Evolutionary conservation across 2,797 vertebrate genomes (phyloP).

Genomic region (Podarcis lilfordi): DNA sequence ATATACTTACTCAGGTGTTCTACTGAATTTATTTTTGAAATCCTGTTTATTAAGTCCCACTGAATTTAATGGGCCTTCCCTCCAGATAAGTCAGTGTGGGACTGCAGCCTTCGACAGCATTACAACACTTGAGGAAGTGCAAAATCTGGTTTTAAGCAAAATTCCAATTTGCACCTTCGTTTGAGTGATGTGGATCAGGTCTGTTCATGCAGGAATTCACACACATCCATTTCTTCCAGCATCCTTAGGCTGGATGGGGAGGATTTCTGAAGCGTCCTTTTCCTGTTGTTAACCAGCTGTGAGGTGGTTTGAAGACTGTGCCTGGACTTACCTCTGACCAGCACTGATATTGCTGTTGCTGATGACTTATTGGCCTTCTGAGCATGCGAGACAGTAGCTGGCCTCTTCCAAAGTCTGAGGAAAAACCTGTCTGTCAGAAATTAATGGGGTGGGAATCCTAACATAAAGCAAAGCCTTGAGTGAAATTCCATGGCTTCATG

Average conservation of each 20-base stretch:
- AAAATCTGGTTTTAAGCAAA: background rate
- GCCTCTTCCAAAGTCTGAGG: constrained; percentile 57
- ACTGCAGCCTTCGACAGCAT: too few species aligned
- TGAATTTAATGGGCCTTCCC: too few species aligned
- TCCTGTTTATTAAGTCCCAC: too few species aligned
- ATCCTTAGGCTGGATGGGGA: too few species aligned
- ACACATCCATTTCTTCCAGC: background rate
- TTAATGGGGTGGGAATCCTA: constrained; percentile 77
- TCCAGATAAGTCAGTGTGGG: too few species aligned
- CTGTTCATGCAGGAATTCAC: background rate
- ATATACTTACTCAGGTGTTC: too few species aligned
- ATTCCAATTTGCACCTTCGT: background rate
- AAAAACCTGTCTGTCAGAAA: constrained; percentile 71
- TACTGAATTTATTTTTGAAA: background rate
- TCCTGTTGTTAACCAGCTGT: background rate
- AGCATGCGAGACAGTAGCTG: constrained; percentile 3
- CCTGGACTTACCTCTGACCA: background rate
- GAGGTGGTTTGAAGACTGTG: background rate
- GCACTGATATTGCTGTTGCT: constrained; percentile 18
- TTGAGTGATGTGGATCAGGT: background rate
- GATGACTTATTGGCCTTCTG: constrained; percentile 18
- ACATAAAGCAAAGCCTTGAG: constrained; percentile 75
- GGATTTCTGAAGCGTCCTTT: background rate
- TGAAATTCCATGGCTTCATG: constrained; percentile 73
- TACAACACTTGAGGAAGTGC: too few species aligned